A percentile compares a stretch with the other conserved stretches of the same genome.
These are phyloP conservation scores for Tipula unca DNA, from an alignment of 2,888 invertebrate genomes.

Conservation along the genomic window DNA sequence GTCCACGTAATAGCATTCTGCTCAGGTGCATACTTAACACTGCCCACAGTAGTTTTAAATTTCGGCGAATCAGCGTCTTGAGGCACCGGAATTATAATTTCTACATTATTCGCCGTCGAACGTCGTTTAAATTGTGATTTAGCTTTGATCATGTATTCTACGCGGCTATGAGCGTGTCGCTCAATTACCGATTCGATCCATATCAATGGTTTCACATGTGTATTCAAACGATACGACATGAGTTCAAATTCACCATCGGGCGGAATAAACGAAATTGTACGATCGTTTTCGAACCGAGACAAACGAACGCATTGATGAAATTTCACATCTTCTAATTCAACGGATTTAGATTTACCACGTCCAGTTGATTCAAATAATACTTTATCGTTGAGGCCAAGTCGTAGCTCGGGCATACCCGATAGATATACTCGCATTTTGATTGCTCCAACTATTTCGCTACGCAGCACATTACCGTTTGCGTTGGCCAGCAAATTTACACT, in stretches of 20 bases:
- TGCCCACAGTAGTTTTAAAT: conserved; percentile 95
- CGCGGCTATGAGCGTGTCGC: conserved; percentile 91
- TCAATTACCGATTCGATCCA: conserved; percentile 99
- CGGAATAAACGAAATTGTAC: conserved; percentile 97
- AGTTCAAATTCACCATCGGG: conserved; percentile 99
- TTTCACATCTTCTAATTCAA: conserved; percentile 96
- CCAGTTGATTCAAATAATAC: conserved; percentile 97
- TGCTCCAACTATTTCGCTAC: conserved; percentile 96
- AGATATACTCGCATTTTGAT: conserved; percentile 98
- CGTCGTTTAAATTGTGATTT: conserved; percentile 96
- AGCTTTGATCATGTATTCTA: conserved; percentile 99
- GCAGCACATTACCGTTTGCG: conserved; percentile 91
- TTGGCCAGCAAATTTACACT: conserved; percentile 93
- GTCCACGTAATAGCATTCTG: conserved; percentile 96
- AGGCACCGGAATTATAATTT: conserved; percentile 92
- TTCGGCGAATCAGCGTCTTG: conserved; percentile 97
- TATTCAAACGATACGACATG: conserved; percentile 95
- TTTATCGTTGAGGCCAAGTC: conserved; percentile 95
- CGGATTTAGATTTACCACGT: conserved; percentile 93
- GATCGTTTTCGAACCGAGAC: conserved; percentile 94
- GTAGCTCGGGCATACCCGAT: conserved; percentile 96
- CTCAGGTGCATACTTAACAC: conserved; percentile 95
- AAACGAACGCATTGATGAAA: conserved; percentile 97
- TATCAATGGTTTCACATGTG: conserved; percentile 93
- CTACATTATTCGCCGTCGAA: conserved; percentile 97